phyloP scores from a whole-genome alignment of 1,140 invertebrate species.

The Brevipalpus yothersi region DNA sequence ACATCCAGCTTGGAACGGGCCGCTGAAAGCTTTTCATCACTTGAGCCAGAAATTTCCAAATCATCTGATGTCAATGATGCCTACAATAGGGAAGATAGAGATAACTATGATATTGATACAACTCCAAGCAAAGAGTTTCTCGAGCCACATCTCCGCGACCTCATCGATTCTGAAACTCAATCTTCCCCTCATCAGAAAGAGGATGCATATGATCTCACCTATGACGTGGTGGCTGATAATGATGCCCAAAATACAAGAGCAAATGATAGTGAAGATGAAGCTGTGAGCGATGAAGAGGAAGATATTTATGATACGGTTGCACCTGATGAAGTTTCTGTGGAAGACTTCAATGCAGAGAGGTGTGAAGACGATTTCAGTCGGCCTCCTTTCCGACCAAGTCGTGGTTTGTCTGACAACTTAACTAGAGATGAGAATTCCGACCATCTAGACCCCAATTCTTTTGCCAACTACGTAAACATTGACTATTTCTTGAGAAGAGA shows the following conservation, averaged over 20 bases:
- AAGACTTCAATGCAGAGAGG: neutral
- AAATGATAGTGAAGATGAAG: neutral
- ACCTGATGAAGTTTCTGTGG: slow-evolving; percentile 6
- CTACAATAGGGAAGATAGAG: neutral
- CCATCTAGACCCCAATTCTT: slow-evolving; percentile 1
- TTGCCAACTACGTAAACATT: slow-evolving; percentile 60
- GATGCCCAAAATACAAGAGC: neutral
- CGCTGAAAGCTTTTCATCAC: neutral
- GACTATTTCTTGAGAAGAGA: slow-evolving; percentile 61
- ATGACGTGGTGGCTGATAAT: neutral
- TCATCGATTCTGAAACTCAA: neutral
- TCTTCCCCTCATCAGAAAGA: too few species aligned
- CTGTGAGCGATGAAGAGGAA: slow-evolving; percentile 5
- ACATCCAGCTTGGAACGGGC: too few species aligned
- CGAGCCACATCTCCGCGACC: too few species aligned
- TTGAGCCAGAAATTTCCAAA: neutral
- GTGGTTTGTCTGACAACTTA: neutral
- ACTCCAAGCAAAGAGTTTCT: neutral
- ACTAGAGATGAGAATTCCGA: too few species aligned
- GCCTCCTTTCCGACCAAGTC: neutral
- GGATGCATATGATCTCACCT: neutral
- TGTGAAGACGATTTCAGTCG: neutral
- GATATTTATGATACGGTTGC: slow-evolving; percentile 15
- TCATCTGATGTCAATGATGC: neutral
- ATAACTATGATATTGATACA: neutral